Evolutionary conservation across 2,888 invertebrate genomes (phyloP).

Genomic region (Drosophila robusta): DNA sequence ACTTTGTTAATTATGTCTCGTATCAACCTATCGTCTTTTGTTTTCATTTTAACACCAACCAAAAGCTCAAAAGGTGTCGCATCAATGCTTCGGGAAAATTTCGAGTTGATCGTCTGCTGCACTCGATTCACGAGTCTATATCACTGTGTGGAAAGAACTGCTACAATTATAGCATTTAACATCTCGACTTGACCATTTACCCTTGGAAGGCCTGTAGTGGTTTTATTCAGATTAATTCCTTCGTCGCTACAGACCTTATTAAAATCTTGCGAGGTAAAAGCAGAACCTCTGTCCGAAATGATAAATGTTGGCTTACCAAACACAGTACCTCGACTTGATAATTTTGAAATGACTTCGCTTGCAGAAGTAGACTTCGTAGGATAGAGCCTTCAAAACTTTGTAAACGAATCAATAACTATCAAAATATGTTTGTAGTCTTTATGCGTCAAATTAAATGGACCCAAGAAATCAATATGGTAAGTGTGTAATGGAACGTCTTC

Average conservation of each 20-base stretch:
- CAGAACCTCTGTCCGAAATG: not conserved
- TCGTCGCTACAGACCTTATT: not conserved
- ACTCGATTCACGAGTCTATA: not conserved
- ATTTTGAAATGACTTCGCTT: not conserved
- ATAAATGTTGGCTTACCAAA: not conserved
- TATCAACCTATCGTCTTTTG: not conserved
- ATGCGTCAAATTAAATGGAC: slow-evolving; percentile 72
- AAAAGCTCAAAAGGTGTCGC: not conserved
- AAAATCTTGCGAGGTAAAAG: not conserved
- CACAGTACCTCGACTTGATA: not conserved
- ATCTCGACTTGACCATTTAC: not conserved
- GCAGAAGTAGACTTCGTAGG: not conserved
- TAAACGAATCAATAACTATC: slow-evolving; percentile 78
- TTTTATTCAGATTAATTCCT: not conserved
- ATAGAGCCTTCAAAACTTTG: slow-evolving; percentile 76
- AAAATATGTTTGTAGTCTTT: slow-evolving; percentile 68
- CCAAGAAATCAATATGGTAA: slow-evolving; percentile 78
- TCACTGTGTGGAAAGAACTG: not conserved
- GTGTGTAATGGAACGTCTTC: slow-evolving; percentile 49
- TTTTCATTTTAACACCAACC: not conserved
- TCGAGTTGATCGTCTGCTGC: not conserved
- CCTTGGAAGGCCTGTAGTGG: not conserved
- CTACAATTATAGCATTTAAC: not conserved
- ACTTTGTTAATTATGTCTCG: not conserved
- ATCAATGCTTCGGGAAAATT: not conserved